A percentile compares a stretch with the other conserved stretches of the same genome.
Conservation (phyloP, 2,113 vertebrate species). For the Callipepla californica region DNA sequence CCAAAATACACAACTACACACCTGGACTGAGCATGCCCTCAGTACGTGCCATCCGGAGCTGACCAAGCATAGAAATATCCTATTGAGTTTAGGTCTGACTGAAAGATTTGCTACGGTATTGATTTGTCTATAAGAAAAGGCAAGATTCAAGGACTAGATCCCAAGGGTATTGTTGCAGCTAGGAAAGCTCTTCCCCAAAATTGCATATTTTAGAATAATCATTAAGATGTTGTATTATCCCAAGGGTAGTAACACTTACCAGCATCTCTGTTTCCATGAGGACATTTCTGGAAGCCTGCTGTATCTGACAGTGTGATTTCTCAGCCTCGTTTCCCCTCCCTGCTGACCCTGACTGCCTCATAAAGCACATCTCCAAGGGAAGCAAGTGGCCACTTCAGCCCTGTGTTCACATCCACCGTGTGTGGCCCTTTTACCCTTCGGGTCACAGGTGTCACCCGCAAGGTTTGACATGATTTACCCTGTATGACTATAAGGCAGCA, state of each 20-base stretch:
- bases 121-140: neutral
- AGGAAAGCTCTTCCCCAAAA: neutral
- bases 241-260: neutral
- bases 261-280: neutral
- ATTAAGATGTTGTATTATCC: neutral
- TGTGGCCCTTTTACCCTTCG: neutral
- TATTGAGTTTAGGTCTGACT: neutral
- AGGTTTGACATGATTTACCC: neutral
- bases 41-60: neutral
- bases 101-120: neutral
- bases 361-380: neutral
- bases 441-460: neutral
- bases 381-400: neutral
- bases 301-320: neutral
- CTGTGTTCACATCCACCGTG: accelerated
- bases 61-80: neutral
- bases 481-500: neutral
- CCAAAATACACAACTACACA: neutral
- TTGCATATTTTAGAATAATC: neutral
- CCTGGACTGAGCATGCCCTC: neutral
- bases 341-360: neutral
- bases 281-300: neutral
- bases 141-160: neutral
- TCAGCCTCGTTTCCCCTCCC: neutral
- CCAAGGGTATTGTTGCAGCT: neutral